These are phyloP conservation scores for Ferrisia virgata DNA, from an alignment of 2,888 invertebrate species.

Conservation along the genomic window DNA sequence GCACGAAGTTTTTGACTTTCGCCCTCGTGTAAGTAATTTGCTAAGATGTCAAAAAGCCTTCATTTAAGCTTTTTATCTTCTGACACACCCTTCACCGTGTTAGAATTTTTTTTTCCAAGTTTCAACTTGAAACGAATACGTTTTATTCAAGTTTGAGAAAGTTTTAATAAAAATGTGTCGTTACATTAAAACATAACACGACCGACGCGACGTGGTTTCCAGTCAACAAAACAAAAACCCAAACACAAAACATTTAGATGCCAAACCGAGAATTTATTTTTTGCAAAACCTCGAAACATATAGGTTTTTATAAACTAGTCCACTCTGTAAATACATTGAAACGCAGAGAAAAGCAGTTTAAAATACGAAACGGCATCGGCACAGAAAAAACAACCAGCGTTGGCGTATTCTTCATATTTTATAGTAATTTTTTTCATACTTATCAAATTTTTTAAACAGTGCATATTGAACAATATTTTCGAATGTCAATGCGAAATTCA, in stretches of 20 bases:
- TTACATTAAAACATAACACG: neutral
- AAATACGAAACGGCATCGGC: neutral
- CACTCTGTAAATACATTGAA: neutral
- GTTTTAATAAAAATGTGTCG: neutral
- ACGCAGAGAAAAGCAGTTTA: neutral
- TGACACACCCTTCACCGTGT: slow-evolving; percentile 32
- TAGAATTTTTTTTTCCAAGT: neutral
- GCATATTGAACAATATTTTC: neutral
- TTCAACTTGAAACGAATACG: neutral
- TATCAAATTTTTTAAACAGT: no score
- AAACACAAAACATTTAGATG: neutral
- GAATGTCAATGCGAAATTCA: neutral
- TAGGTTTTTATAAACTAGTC: neutral
- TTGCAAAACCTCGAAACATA: neutral
- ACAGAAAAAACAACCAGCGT: neutral
- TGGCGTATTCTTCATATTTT: neutral
- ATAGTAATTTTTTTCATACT: neutral
- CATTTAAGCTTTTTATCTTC: slow-evolving; percentile 34
- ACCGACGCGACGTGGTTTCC: neutral
- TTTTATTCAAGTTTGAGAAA: neutral
- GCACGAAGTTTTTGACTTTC: slow-evolving; percentile 41
- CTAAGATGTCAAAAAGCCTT: slow-evolving; percentile 38
- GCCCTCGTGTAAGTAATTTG: slow-evolving; percentile 35
- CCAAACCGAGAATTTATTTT: neutral
- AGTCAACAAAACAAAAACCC: neutral